phyloP scores from a whole-genome alignment of 1,140 invertebrate species.

The Monochamus saltuarius region DNA sequence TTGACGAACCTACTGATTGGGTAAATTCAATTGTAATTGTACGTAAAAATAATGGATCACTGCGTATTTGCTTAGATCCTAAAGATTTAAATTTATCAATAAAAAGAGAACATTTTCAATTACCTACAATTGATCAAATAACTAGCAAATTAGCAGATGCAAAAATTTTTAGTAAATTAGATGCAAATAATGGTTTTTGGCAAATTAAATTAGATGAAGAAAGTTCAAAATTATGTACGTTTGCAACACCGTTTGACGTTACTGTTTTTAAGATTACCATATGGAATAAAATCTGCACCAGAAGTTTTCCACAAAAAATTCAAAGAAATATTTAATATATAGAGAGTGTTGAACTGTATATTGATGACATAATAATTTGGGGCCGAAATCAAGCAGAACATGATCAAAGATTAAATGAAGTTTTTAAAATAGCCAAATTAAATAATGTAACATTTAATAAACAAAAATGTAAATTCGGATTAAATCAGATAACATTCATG shows the following conservation, averaged over 20 bases:
- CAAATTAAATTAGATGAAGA: slow-evolving; percentile 40
- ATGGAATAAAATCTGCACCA: slow-evolving; percentile 49
- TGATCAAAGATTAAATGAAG: slow-evolving; percentile 35
- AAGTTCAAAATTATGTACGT: slow-evolving; percentile 46
- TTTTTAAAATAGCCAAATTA: slow-evolving; percentile 30
- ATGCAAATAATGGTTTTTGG: slow-evolving; percentile 51
- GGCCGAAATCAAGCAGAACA: slow-evolving; percentile 33
- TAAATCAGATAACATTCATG: background rate
- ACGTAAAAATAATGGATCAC: slow-evolving; percentile 46
- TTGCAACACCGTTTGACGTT: slow-evolving; percentile 51
- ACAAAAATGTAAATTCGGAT: slow-evolving; percentile 47
- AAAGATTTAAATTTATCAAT: slow-evolving; percentile 54
- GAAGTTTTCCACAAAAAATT: slow-evolving; percentile 51
- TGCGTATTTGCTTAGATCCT: slow-evolving; percentile 57
- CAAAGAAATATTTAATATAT: slow-evolving; percentile 42
- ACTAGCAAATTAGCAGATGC: slow-evolving; percentile 46
- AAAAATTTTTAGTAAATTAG: slow-evolving; percentile 53
- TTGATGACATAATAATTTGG: slow-evolving; percentile 50
- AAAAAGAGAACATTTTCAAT: slow-evolving; percentile 48
- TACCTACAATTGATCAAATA: slow-evolving; percentile 53
- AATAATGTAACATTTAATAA: slow-evolving; percentile 20
- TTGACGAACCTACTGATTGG: slow-evolving; percentile 53
- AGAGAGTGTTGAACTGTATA: slow-evolving; percentile 39
- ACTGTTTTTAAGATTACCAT: slow-evolving; percentile 47
- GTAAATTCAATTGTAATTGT: slow-evolving; percentile 54